Base-by-base conservation (phyloP, 2,888 invertebrate species). In the Hipparchia semele region DNA sequence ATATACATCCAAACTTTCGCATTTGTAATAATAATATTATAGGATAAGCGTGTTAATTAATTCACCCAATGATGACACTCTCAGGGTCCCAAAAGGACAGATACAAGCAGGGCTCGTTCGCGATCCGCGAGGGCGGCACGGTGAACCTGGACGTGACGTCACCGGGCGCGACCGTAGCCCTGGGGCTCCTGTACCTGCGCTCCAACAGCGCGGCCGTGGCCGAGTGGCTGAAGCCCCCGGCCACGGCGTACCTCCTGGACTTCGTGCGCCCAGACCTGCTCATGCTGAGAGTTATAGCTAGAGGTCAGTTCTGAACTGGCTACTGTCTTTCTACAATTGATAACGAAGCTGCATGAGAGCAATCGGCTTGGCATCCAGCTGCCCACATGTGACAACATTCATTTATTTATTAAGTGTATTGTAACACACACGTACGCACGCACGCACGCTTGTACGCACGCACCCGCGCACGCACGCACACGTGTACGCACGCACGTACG, bases 121-220 rank as follows among this genome's bases (percentile, higher is more conserved):
- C 98, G 90, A 97, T 98, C 77, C 95, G 98, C 70, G 99, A 99
- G 89, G 98, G 98, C 0, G 97, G 97, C 74, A 96, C 96, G 0
- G 97, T 98, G 65, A 99, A 99, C 91, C 96, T 98, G 74, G 99
- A 99, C 91, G 98, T 99, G 67, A 99, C 99, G 1, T 97, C 98
- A 0, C 99, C 99, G 0, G 99, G 99, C 0, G 99, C 99, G 0
- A 99, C 99, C 0, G 93, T 99, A 53, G 99, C 99, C 0, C 94
- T 99, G 4, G 99, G 99, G 0, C 95, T 99, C 81, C 97, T 99
- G 95, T 99, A 97, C 93, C 96, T 99, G 85, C 96, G 97, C 76
- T 97, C 97, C 2, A 96, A 96, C 73, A 98, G 97, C 91, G 95
- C 95, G 76, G 97, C 98, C 2, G 96, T 99, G 1, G 98, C 98